Conservation (phyloP, 2,113 vertebrate genomes). For the Cyprinus carpio region DNA sequence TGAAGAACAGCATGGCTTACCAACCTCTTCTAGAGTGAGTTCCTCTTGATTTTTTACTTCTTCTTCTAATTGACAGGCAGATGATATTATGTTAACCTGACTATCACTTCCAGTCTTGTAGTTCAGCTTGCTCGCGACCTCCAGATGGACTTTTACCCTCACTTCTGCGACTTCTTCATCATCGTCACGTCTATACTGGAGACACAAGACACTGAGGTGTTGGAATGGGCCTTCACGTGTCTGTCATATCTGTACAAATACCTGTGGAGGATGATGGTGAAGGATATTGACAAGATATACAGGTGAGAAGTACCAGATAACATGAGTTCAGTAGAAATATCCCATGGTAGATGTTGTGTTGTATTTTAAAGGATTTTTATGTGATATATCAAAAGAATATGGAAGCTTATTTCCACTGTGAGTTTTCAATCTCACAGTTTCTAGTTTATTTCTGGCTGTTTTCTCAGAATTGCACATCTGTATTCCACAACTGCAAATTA, state of each 20-base stretch:
- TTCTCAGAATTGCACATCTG: no score
- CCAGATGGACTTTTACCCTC: constrained; percentile 94
- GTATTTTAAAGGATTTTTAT: no score
- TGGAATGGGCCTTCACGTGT: constrained; percentile 94
- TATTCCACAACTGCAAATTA: no score
- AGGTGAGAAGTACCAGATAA: constrained; percentile 73
- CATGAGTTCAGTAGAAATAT: background rate
- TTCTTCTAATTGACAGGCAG: background rate
- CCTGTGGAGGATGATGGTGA: constrained; percentile 95
- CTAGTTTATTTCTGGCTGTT: no score
- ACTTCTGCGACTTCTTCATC: constrained; percentile 91
- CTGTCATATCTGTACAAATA: constrained; percentile 97
- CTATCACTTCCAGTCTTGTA: constrained; percentile 79
- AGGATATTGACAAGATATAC: constrained; percentile 92
- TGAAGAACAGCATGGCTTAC: constrained; percentile 85
- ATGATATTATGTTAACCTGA: background rate
- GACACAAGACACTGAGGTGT: constrained; percentile 88
- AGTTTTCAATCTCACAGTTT: no score
- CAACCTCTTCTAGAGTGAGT: constrained; percentile 93
- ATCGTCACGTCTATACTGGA: constrained; percentile 87
- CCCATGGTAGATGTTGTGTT: background rate
- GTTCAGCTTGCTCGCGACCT: constrained; percentile 95
- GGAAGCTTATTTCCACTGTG: no score
- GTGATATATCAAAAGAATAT: no score
- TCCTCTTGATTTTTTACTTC: background rate